These are phyloP conservation scores for Drosophila novamexicana DNA, from an alignment of 1,140 invertebrate species.

Conservation along the genomic window DNA sequence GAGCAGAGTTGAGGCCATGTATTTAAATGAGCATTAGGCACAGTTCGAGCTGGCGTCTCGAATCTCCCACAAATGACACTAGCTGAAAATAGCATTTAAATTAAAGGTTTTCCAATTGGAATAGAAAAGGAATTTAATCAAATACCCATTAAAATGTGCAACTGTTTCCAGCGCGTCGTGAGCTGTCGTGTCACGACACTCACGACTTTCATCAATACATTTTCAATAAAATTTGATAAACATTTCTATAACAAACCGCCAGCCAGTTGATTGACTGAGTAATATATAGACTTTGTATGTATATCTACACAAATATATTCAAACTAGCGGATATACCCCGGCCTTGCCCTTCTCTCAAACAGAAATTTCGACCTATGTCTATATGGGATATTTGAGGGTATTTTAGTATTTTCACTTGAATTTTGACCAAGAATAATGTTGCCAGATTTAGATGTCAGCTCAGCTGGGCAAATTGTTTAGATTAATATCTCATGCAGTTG, in stretches of 20 bases:
- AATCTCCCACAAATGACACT: conserved; percentile 20
- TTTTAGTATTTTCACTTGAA: too few relatives aligned
- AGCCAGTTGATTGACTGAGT: not conserved
- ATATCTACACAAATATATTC: too few relatives aligned
- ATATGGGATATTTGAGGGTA: too few relatives aligned
- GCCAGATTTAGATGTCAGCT: too few relatives aligned
- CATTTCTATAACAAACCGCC: not conserved
- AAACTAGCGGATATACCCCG: too few relatives aligned
- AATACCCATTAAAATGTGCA: conserved; percentile 8
- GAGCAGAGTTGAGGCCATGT: conserved; percentile 1
- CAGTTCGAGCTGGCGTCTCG: conserved; percentile 17
- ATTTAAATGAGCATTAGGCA: conserved; percentile 39
- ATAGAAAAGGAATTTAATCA: conserved; percentile 1
- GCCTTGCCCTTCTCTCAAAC: too few relatives aligned
- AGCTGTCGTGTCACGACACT: conserved; percentile 3
- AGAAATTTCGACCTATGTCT: too few relatives aligned
- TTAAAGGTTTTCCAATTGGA: not conserved
- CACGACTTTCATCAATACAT: not conserved
- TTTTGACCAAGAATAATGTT: too few relatives aligned
- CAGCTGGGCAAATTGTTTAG: too few relatives aligned
- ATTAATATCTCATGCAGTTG: too few relatives aligned
- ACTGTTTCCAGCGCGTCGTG: not conserved
- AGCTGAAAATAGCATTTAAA: conserved; percentile 19
- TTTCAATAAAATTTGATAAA: conserved; percentile 4
- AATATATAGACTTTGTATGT: too few relatives aligned